Percentiles rank a stretch among this genome's conserved stretches.
phyloP scores from a whole-genome alignment of 2,888 invertebrate species.

The Iphiclides podalirius region DNA sequence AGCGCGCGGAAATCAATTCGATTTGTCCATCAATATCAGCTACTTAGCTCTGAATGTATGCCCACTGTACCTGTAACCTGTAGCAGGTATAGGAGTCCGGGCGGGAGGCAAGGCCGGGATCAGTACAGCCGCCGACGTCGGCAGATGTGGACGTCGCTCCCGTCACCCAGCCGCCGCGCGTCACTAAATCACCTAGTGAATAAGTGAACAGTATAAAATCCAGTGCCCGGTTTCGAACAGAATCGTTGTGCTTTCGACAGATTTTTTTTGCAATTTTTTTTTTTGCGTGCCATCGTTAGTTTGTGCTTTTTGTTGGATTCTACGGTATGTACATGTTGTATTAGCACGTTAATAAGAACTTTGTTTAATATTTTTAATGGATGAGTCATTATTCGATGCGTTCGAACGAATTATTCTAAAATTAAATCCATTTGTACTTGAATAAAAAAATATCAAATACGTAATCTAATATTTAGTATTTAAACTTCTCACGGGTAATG shows the following conservation, averaged over 20 bases:
- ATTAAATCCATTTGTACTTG: no score
- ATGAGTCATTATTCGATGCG: no score
- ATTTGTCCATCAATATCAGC: conserved; percentile 73
- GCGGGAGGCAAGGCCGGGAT: conserved; percentile 50
- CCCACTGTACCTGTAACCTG: conserved; percentile 66
- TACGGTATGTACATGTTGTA: conserved; percentile 6
- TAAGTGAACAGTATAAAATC: conserved; percentile 40
- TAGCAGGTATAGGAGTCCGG: conserved; percentile 57
- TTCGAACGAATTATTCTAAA: no score
- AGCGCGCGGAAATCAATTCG: conserved; percentile 61
- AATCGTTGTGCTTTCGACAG: conserved; percentile 17
- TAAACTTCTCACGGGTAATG: no score
- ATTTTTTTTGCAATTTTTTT: conserved; percentile 19
- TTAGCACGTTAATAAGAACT: no score
- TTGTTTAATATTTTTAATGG: background rate
- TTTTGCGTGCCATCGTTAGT: conserved; percentile 5
- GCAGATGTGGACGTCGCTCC: conserved; percentile 14
- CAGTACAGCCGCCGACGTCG: conserved; percentile 55
- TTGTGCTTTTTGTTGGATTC: conserved; percentile 1
- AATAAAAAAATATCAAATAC: no score
- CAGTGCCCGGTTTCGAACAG: conserved; percentile 26
- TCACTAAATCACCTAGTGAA: conserved; percentile 38
- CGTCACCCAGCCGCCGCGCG: conserved; percentile 10
- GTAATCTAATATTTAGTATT: background rate
- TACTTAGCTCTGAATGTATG: conserved; percentile 66